These are phyloP conservation scores for Ditula angustiorana DNA, from an alignment of 2,888 invertebrate genomes.

Conservation along the genomic window DNA sequence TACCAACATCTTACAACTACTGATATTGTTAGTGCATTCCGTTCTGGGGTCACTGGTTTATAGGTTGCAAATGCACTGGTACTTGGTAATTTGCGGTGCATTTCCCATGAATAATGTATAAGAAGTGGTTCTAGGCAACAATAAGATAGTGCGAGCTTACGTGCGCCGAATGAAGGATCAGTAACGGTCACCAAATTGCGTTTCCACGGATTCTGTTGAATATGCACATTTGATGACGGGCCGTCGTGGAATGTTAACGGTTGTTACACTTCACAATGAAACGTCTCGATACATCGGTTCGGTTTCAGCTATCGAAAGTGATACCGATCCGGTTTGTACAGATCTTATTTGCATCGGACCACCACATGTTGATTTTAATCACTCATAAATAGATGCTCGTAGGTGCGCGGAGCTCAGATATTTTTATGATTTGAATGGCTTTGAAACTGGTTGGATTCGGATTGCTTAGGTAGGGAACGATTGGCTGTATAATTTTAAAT, in stretches of 20 bases:
- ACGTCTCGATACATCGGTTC: conserved; percentile 47
- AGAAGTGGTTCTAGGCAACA: conserved; percentile 51
- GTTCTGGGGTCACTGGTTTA: conserved; percentile 58
- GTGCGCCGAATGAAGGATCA: conserved; percentile 65
- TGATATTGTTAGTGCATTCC: conserved; percentile 49
- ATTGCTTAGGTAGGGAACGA: conserved; percentile 7
- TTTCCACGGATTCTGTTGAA: conserved; percentile 73
- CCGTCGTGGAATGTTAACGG: conserved; percentile 78
- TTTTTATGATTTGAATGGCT: conserved; percentile 4
- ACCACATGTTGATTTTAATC: conserved; percentile 50
- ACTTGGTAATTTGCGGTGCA: conserved; percentile 59
- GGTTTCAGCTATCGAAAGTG: conserved; percentile 63
- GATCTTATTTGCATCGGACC: conserved; percentile 56
- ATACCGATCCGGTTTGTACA: conserved; percentile 57
- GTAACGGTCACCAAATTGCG: conserved; percentile 72
- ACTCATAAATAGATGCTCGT: conserved; percentile 48
- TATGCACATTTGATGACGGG: conserved; percentile 77
- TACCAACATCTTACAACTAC: conserved; percentile 47
- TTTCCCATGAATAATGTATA: conserved; percentile 69
- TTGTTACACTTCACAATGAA: conserved; percentile 71
- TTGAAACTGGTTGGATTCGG: background rate
- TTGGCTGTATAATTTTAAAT: conserved; percentile 12
- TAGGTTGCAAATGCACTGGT: conserved; percentile 51
- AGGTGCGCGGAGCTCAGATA: background rate
- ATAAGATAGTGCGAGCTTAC: conserved; percentile 56